phyloP scores from a whole-genome alignment of 2,888 invertebrate species.

The Meliscaeva auricollis region DNA sequence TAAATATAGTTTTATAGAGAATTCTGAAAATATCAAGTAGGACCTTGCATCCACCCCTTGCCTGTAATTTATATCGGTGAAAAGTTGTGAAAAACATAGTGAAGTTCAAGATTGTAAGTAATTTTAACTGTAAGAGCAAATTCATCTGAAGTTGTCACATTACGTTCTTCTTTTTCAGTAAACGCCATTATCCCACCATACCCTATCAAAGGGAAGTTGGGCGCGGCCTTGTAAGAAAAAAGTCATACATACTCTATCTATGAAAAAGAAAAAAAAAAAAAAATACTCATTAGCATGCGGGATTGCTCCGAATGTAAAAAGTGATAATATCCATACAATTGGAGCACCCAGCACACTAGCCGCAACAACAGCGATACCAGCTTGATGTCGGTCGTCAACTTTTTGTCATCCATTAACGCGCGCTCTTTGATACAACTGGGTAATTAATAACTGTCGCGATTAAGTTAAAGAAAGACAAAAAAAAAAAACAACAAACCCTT shows the following conservation, averaged over 20 bases:
- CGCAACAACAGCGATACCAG: neutral
- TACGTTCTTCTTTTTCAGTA: too few relatives aligned
- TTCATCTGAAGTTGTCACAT: too few relatives aligned
- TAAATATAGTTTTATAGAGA: too few relatives aligned
- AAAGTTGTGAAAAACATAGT: too few relatives aligned
- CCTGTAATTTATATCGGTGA: too few relatives aligned
- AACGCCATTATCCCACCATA: neutral
- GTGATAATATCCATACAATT: conserved; percentile 63
- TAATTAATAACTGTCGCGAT: conserved; percentile 70
- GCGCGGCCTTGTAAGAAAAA: conserved; percentile 62
- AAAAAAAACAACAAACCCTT: conserved; percentile 10
- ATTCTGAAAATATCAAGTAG: too few relatives aligned
- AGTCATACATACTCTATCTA: neutral
- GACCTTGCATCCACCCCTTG: too few relatives aligned
- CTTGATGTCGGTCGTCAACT: conserved; percentile 49
- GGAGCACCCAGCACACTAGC: conserved; percentile 22
- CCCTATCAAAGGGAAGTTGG: conserved; percentile 58
- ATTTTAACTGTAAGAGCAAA: too few relatives aligned
- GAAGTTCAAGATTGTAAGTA: too few relatives aligned
- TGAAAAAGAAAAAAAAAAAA: conserved; percentile 13
- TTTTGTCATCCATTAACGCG: conserved; percentile 65
- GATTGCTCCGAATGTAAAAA: conserved; percentile 56
- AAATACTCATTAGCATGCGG: conserved; percentile 60
- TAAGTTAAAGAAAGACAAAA: conserved; percentile 20
- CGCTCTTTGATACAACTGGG: conserved; percentile 59